Base-by-base conservation (phyloP, 2,888 invertebrate genomes). In the Gnatocerus cornutus region DNA sequence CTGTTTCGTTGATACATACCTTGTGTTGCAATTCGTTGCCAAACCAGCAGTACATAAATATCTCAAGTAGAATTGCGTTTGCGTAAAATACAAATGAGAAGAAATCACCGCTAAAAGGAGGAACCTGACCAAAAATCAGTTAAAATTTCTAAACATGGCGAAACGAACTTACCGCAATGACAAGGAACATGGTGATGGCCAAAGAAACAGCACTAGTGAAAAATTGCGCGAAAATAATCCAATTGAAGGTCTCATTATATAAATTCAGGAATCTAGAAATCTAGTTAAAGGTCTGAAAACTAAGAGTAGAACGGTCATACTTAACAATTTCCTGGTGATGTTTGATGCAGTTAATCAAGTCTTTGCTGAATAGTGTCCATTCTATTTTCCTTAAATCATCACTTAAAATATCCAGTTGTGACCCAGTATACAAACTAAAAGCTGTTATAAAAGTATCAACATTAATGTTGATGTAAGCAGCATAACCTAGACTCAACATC, bases 41-140 rank as follows among this genome's bases (percentile, higher is more conserved):
- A 33, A 55, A 64, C 53, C 55, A 64, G 14, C 64, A 64, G 7
- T 64, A 64, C 9, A 64, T 30, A 14, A 64, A 64, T 33, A 55
- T 64, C 55, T 64, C 14, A 6, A 55, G 37, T 1, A 52, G 2
- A 3, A 55, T 45, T 0, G 39, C 30, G 1, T 53, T 13, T 55
- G 27, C 43, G n/a, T 16, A 64, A 1, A 29, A 16, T 3, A 64
- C 0, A 10, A 64, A 30, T 6, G 45, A 53, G 12, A 45, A 45
- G 10, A 55, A 64, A 16, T 64, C 55, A 8, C 29, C 45, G 13
- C 41, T 52, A 6, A 50, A 27, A 10, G 52, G 29, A 9, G 10
- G 8, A 1, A 63, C 63, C 63, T 63, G n/a, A n/a, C n/a, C n/a
- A n/a, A n/a, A n/a, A n/a, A n/a, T n/a, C n/a, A n/a, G n/a, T n/a